Conservation (phyloP, 37 sponge, comb jelly and placozoan genomes). For the Beroe ovata region DNA sequence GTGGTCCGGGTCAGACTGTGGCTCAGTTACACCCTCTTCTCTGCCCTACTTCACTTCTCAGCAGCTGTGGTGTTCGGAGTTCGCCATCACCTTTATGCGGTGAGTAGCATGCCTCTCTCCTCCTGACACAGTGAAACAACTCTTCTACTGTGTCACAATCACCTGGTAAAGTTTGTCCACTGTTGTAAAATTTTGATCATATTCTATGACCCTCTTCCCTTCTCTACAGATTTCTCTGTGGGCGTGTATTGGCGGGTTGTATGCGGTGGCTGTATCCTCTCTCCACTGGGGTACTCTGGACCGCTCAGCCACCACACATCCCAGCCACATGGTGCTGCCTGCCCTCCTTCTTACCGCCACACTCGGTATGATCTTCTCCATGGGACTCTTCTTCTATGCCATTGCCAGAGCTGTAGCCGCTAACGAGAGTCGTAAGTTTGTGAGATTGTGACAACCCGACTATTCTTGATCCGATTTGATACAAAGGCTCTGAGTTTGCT, state of each 20-base stretch:
- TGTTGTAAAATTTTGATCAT: no score
- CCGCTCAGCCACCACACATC: background rate
- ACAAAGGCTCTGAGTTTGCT: no score
- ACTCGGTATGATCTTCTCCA: constrained; percentile 54
- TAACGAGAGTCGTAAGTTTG: background rate
- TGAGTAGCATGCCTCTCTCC: no score
- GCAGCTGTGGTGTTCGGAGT: constrained; percentile 34
- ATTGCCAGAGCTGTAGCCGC: constrained; percentile 27
- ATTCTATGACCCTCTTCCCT: no score
- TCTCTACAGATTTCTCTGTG: constrained; percentile 37
- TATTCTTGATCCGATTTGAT: no score
- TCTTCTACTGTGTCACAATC: no score
- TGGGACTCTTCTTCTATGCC: constrained; percentile 4
- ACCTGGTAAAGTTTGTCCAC: no score
- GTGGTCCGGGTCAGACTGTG: background rate
- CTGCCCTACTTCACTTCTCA: background rate
- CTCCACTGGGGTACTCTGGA: background rate
- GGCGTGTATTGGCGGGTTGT: constrained; percentile 28
- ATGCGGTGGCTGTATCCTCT: background rate
- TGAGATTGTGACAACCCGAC: no score
- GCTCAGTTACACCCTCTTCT: background rate
- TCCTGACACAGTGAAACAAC: no score
- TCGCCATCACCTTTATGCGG: background rate
- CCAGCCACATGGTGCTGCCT: constrained; percentile 7
- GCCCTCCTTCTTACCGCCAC: constrained; percentile 23